Percentiles rank a stretch among this genome's conserved stretches.
Conservation (phyloP, 2,888 invertebrate species). For the Microctonus hyperodae region DNA sequence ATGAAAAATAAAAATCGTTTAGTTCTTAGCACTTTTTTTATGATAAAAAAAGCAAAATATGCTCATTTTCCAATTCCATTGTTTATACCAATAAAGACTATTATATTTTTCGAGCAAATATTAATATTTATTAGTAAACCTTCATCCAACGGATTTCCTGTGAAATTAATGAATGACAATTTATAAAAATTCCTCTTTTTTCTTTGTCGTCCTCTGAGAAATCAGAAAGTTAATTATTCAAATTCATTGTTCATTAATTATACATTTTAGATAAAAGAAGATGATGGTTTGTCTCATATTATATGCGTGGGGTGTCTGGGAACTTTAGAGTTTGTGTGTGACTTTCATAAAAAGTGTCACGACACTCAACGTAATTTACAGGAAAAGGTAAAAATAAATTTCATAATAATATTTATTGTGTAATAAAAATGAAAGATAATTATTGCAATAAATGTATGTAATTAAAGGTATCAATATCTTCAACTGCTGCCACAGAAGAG, state of each 20-base stretch:
- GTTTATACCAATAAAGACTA: constrained; percentile 43
- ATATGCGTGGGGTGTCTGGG: constrained; percentile 53
- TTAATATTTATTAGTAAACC: neutral
- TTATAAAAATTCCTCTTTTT: constrained; percentile 1
- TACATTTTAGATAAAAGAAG: constrained; percentile 47
- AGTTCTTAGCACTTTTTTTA: constrained; percentile 8
- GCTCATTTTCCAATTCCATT: constrained; percentile 44
- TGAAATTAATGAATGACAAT: neutral
- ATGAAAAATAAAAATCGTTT: neutral
- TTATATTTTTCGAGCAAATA: constrained; percentile 39
- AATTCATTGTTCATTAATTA: constrained; percentile 19
- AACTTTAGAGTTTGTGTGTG: constrained; percentile 51
- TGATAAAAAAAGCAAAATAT: constrained; percentile 27
- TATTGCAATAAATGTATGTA: too few relatives aligned
- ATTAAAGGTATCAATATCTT: neutral
- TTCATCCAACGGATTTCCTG: neutral
- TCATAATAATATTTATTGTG: neutral
- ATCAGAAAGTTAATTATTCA: neutral
- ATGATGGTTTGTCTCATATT: constrained; percentile 48
- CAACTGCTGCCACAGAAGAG: neutral
- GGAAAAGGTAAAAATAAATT: constrained; percentile 29
- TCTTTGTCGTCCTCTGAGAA: constrained; percentile 8
- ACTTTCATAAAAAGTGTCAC: constrained; percentile 51
- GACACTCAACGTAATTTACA: constrained; percentile 43
- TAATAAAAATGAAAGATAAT: neutral